A percentile compares a stretch with the other conserved stretches of the same genome.
phyloP scores from a whole-genome alignment of 1,140 invertebrate genomes.

The Pachypeltis micranthus region DNA sequence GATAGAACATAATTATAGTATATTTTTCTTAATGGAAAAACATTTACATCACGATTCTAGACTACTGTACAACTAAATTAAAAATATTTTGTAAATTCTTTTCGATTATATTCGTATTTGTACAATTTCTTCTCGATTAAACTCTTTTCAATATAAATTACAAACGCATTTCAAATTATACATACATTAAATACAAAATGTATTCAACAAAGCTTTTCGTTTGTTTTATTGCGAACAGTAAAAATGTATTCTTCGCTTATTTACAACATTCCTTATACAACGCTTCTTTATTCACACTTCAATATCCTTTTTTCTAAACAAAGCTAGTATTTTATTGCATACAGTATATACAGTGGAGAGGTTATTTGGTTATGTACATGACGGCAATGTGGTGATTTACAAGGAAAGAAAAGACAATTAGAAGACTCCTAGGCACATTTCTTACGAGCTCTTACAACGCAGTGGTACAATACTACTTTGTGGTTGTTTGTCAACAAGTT shows the following conservation, averaged over 20 bases:
- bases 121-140: not conserved
- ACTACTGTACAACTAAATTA: slow-evolving; percentile 17
- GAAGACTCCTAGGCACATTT: not conserved
- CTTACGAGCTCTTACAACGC: not conserved
- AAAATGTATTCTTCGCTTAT: not conserved
- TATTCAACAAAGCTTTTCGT: not conserved
- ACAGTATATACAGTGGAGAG: not conserved
- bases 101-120: not conserved
- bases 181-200: not conserved
- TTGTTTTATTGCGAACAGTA: not conserved
- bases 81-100: slow-evolving; percentile 19
- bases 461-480: not conserved
- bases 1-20: slow-evolving; percentile 7
- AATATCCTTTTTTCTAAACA: not conserved
- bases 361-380: not conserved
- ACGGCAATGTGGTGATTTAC: not conserved
- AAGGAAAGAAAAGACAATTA: no score
- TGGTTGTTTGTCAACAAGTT: no score
- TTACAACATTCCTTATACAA: not conserved
- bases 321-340: not conserved
- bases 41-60: slow-evolving; percentile 16
- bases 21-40: slow-evolving; percentile 15
- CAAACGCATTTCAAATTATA: no score
- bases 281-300: not conserved
- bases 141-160: not conserved